These are phyloP conservation scores for Aricia agestis DNA, from an alignment of 1,140 invertebrate genomes.

Conservation along the genomic window DNA sequence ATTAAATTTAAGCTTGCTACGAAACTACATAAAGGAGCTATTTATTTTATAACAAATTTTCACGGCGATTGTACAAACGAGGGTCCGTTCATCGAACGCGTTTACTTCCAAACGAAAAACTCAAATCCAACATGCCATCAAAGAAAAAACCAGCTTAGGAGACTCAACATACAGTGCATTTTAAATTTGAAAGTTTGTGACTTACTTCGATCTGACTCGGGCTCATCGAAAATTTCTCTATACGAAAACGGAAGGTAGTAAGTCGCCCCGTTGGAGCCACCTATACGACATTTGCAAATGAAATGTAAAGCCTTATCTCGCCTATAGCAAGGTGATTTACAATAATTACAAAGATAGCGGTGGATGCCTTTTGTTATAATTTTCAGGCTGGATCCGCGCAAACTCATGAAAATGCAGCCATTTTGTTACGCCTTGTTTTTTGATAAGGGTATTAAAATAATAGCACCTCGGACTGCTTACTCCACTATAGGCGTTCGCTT, in stretches of 20 bases:
- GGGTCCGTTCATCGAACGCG: constrained; percentile 67
- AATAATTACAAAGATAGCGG: constrained; percentile 78
- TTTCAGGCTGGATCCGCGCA: constrained; percentile 69
- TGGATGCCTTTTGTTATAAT: constrained; percentile 76
- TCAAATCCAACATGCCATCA: constrained; percentile 32
- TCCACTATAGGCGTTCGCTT: constrained; percentile 56
- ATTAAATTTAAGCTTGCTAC: constrained; percentile 12
- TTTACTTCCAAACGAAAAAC: constrained; percentile 40
- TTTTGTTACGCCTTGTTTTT: constrained; percentile 75
- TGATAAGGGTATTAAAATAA: constrained; percentile 76
- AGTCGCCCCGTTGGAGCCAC: constrained; percentile 36
- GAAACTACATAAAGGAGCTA: constrained; percentile 23
- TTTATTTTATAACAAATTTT: constrained; percentile 48
- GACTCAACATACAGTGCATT: constrained; percentile 33
- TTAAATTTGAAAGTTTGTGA: constrained; percentile 28
- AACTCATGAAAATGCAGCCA: constrained; percentile 70
- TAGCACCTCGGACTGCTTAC: constrained; percentile 59
- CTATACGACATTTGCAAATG: constrained; percentile 50
- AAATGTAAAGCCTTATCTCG: constrained; percentile 65
- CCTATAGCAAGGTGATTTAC: constrained; percentile 76
- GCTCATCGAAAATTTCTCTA: constrained; percentile 33
- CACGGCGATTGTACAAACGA: constrained; percentile 56
- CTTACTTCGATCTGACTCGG: constrained; percentile 39
- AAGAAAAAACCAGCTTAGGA: constrained; percentile 34
- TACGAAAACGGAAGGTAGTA: constrained; percentile 49